Base-by-base conservation (phyloP, 2,888 invertebrate genomes). In the Ichneumoninae sp. region DNA sequence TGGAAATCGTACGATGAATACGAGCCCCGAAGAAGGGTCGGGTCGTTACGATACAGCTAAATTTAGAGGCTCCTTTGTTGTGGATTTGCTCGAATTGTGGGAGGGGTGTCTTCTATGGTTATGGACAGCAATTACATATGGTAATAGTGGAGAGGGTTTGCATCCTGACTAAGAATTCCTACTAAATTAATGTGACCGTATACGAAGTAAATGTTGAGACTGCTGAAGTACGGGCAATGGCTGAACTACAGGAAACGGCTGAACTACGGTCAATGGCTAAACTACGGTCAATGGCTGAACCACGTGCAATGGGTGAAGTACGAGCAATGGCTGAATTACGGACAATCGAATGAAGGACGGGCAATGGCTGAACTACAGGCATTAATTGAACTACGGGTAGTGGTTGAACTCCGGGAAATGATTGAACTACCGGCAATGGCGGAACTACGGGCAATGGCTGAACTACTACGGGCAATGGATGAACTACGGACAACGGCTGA, bases 1-100 rank as follows among this genome's bases (percentile, higher is more conserved):
- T 47, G 65, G 57, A 66, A 80, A 80, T 62, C 47, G 50, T 75
- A 5, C 62, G 71, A 78, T 50, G 22, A 52, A 50, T 30, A 52
- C 50, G 19, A 69, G 7, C 2, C 50, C 3, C 26, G 26, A 4
- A 50, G 26, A 40, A 47, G 10, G 33, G 19, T 26, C 10, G 54
- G 16, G 68, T 16, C 5, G 16, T 33, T 47, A 16, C n/a, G 70
- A 10, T 40, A 3, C 5, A 47, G 36, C 10, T 16, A 62, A 62
- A 62, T 62, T 30, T 16, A 33, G 13, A 33, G 0, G 62, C 50
- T 70, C 8, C 3, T 70, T 33, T n/a, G 52, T 70, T 40, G 40
- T 66, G 19, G 8, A 30, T 52, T n/a, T 52, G n/a, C 1, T 52
- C 8, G 52, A 22, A 19, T 8, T 19, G 2, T 1, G 22, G 7